These are phyloP conservation scores for Acropternis orthonyx DNA, from an alignment of 2,797 vertebrate species.

Conservation along the genomic window DNA sequence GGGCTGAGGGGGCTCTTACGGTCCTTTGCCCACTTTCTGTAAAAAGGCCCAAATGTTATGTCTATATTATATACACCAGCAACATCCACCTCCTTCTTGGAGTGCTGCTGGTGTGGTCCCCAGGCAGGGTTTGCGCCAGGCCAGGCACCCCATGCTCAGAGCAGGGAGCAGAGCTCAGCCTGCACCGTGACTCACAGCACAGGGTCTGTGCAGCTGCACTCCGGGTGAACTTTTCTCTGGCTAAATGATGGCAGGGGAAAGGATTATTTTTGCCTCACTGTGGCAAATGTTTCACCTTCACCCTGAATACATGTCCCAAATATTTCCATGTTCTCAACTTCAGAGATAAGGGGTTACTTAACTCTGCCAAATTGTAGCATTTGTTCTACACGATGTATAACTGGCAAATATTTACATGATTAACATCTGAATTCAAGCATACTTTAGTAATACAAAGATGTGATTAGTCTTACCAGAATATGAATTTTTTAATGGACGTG, in stretches of 20 bases:
- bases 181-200: rapidly evolving
- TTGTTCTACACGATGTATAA: neutral
- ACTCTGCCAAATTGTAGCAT: neutral
- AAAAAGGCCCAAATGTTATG: neutral
- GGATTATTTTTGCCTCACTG: neutral
- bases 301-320: neutral
- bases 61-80: rapidly evolving
- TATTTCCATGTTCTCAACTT: conserved; percentile 46
- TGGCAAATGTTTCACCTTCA: neutral
- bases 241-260: neutral
- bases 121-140: neutral
- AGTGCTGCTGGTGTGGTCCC: neutral
- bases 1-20: neutral
- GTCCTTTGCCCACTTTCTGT: neutral
- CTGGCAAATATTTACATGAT: conserved; percentile 56
- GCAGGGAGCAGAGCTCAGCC: neutral
- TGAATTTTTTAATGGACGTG: conserved; percentile 53
- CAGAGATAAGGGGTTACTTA: conserved; percentile 36
- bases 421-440: conserved; percentile 51
- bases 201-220: neutral
- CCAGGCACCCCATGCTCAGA: neutral
- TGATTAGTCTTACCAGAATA: conserved; percentile 57
- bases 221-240: neutral
- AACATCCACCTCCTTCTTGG: rapidly evolving
- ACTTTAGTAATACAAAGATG: conserved; percentile 35